Evolutionary conservation across 2,888 invertebrate species (phyloP), one percentile per base, ranked within the genome.

Genomic region (Ochropacha duplaris): DNA sequence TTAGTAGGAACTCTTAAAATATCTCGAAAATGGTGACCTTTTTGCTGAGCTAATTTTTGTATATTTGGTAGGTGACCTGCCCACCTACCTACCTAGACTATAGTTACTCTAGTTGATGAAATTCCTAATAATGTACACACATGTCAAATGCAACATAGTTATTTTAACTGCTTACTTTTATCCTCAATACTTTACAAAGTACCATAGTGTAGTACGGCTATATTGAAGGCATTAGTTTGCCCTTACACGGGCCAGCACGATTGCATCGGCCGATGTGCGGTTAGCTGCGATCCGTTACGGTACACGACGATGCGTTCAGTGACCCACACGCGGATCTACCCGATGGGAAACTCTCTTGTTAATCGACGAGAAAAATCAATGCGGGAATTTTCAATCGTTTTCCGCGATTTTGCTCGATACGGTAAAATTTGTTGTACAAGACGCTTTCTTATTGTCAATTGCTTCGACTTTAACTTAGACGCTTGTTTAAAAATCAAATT

Each of bases 261-360:
- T 57, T 65, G 67, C 64, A 61, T 57, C 44, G 39, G 54, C 24
- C 22, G 49, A 16, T 26, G 50, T 57, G 44, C 44, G 44, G 44
- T 44, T 44, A 44, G 44, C 19, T 19, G 44, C 16, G 44, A 19
- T 65, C 71, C 68, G 71, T 71, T 74, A 76, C 60, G 44, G 56
- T 57, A 62, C 63, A 65, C 61, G 50, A 59, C 61, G 54, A 60
- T 61, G 57, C 54, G 83, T 79, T 80, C 83, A 79, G 63, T 81
- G 83, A 83, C 81, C 83, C 69, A 72, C 62, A 75, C 78, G 62
- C 77, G 77, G 78, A 78, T 74, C 65, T 72, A 69, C 72, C 67
- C 72, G 71, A 75, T 81, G 76, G 78, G 81, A 81, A 83, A 81
- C 80, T 80, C 62, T 68, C 72, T 76, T 54, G 66, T 72, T 70